A percentile compares a stretch with the other conserved stretches of the same genome.
Evolutionary conservation across 2,888 invertebrate species (phyloP).

Genomic region (Saturnia japonica): DNA sequence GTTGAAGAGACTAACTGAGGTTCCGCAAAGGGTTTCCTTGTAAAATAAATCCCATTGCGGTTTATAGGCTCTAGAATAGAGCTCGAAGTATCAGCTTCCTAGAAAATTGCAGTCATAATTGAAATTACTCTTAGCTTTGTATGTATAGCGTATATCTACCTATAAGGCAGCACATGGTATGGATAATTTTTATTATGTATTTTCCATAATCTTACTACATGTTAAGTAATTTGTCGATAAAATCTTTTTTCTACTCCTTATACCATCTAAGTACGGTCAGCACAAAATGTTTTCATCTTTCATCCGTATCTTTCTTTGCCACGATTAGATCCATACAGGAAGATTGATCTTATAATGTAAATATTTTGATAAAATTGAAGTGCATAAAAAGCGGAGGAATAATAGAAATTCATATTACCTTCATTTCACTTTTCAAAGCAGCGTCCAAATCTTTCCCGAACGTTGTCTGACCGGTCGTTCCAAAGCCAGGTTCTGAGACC

Average conservation of each 20-base stretch:
- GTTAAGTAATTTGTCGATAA: too few relatives aligned
- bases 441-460: constrained; percentile 70
- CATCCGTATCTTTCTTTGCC: too few relatives aligned
- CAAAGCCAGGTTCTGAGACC: constrained; percentile 72
- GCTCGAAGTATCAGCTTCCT: constrained; percentile 62
- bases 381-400: not conserved
- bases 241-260: too few relatives aligned
- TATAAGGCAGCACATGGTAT: too few relatives aligned
- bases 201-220: too few relatives aligned
- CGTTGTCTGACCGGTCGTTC: constrained; percentile 64
- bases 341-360: too few relatives aligned
- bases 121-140: not conserved
- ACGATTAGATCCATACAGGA: too few relatives aligned
- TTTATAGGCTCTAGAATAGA: constrained; percentile 42
- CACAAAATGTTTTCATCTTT: too few relatives aligned
- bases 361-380: not conserved
- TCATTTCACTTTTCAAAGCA: constrained; percentile 60
- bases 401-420: constrained; percentile 40
- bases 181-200: too few relatives aligned
- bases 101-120: not conserved
- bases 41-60: constrained; percentile 43
- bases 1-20: constrained; percentile 60
- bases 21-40: constrained; percentile 49
- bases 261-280: too few relatives aligned
- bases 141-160: too few relatives aligned